phyloP scores from a whole-genome alignment of 2,113 vertebrate genomes.

The Callithrix jacchus region DNA sequence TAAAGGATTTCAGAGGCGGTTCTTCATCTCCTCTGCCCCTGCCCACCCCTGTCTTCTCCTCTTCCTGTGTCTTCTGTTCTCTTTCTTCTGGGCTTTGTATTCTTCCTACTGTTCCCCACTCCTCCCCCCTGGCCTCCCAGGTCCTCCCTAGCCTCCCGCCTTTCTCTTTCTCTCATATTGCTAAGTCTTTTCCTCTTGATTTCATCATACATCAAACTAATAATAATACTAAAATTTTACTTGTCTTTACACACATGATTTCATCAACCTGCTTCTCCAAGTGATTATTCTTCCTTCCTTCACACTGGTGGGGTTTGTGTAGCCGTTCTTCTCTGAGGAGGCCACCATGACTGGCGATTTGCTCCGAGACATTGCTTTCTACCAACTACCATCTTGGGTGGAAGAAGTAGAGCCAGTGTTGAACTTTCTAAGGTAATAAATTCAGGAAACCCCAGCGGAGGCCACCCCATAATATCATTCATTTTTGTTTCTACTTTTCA shows the following conservation, averaged over 20 bases:
- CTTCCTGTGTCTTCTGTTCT: not conserved
- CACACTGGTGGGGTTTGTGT: not conserved
- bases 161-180: not conserved
- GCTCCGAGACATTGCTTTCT: not conserved
- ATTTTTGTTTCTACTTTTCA: slow-evolving; percentile 51
- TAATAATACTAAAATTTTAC: not conserved
- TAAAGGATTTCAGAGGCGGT: not conserved
- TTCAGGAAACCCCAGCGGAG: slow-evolving; percentile 41
- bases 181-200: not conserved
- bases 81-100: not conserved
- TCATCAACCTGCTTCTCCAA: not conserved
- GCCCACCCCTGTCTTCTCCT: not conserved
- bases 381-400: not conserved
- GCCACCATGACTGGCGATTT: not conserved
- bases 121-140: not conserved
- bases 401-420: not conserved
- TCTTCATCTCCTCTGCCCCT: not conserved
- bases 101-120: not conserved
- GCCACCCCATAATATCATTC: slow-evolving; percentile 4
- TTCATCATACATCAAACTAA: not conserved
- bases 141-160: not conserved
- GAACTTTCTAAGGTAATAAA: slow-evolving; percentile 33
- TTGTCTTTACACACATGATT: not conserved
- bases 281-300: not conserved
- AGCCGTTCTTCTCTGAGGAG: not conserved